Base-by-base conservation (phyloP, 2,797 vertebrate species). In the Perodicticus potto region DNA sequence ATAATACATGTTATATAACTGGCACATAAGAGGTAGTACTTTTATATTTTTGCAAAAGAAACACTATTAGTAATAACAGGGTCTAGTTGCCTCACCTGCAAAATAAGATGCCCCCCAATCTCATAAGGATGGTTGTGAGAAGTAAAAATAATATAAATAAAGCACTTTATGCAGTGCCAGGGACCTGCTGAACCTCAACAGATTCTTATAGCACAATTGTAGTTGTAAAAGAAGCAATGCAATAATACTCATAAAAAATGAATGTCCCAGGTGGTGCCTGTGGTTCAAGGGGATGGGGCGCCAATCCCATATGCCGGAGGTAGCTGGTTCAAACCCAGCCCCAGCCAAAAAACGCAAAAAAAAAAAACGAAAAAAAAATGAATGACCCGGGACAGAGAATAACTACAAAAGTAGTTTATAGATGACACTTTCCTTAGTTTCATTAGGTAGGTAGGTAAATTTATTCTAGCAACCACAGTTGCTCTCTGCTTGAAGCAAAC, bases 61-160 rank as follows among this genome's bases (percentile, higher is more conserved):
- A 91, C 23, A 72, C 43, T 43, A 9, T 32, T 45, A 84, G 32
- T 65, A 53, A 25, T 17, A 86, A 55, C 55, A 96, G 32, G 16
- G 37, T 74, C 55, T 63, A 63, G 4, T 5, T 83, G 57, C 12
- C 19, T 95, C 65, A 29, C 20, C 61, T 93, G 7, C 67, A 81
- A 77, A 59, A 65, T 89, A 29, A 59, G 32, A 78, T 67, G 74
- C 40, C 34, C 94, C 53, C 45, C 12, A 69, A 82, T 53, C 37
- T 74, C 29, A 65, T 20, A 83, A 86, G 37, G 55, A 73, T 57
- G 20, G 49, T 67, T 82, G 22, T 91, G 74, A 94, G 55, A 93
- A 45, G 67, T 67, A 77, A 96, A 89, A 93, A 72, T 61, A 63
- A 93, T 73, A n/a, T 67, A 88, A 69, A 91, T 25, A 93, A 78